Evolutionary conservation across 2,888 invertebrate genomes (phyloP).

Genomic region (Girardia tigrina): DNA sequence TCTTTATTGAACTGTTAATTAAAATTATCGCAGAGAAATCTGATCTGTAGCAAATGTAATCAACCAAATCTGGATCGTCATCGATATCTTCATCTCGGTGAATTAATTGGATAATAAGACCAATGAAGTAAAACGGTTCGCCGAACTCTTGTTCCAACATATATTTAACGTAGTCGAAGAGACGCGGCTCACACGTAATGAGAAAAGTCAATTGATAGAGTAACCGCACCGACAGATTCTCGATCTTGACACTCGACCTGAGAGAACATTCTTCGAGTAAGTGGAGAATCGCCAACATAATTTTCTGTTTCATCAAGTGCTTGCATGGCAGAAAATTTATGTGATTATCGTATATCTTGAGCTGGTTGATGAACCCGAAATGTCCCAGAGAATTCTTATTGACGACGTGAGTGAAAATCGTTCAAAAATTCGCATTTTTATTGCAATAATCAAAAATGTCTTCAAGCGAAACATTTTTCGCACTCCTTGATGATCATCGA

Average conservation of each 20-base stretch:
- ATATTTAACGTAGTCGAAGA: not conserved
- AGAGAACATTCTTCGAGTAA: not conserved
- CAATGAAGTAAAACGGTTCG: not conserved
- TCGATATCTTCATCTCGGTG: not conserved
- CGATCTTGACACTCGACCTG: not conserved
- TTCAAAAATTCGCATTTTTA: not conserved
- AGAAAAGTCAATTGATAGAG: not conserved
- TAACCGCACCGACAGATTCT: not conserved
- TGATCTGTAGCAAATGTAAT: not conserved
- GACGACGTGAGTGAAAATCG: not conserved
- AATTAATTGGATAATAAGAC: not conserved
- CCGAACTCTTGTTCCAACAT: not conserved
- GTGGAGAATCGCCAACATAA: not conserved
- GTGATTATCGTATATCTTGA: not conserved
- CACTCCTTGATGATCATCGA: not conserved
- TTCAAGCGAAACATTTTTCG: not conserved
- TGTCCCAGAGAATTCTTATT: not conserved
- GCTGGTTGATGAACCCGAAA: not conserved
- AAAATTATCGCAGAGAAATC: not conserved
- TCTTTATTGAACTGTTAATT: too few relatives aligned
- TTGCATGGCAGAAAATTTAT: not conserved
- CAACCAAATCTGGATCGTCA: not conserved
- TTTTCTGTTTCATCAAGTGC: not conserved
- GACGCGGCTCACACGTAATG: not conserved
- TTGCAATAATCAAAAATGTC: not conserved